Evolutionary conservation across 2,888 invertebrate species (phyloP).

Genomic region (Cryptus armator): DNA sequence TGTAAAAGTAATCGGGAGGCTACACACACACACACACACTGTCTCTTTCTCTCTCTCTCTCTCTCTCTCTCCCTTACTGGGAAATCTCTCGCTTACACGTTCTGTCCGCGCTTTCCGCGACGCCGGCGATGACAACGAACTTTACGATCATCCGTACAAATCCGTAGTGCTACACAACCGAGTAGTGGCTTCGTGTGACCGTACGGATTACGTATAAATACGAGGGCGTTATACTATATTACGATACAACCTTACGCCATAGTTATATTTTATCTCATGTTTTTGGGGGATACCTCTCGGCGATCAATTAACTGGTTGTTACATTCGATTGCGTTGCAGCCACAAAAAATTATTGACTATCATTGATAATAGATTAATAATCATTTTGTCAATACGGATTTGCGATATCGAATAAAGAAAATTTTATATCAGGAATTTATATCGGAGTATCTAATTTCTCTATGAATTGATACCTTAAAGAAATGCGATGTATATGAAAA

Average conservation of each 20-base stretch:
- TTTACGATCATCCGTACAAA: slow-evolving; percentile 70
- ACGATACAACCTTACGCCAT: slow-evolving; percentile 35
- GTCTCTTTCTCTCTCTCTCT: neutral
- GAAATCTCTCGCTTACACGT: slow-evolving; percentile 21
- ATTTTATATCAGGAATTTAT: too few relatives aligned
- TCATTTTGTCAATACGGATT: too few relatives aligned
- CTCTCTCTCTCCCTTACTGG: slow-evolving; percentile 6
- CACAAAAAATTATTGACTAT: neutral
- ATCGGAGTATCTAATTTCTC: too few relatives aligned
- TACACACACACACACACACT: neutral
- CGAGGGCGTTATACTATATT: slow-evolving; percentile 58
- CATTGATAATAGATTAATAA: too few relatives aligned
- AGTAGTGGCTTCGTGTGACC: slow-evolving; percentile 44
- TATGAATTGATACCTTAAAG: too few relatives aligned
- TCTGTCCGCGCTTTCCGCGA: slow-evolving; percentile 47
- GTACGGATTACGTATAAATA: slow-evolving; percentile 67
- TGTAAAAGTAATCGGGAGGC: slow-evolving; percentile 22
- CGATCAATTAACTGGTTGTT: slow-evolving; percentile 38
- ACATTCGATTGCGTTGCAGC: slow-evolving; percentile 34
- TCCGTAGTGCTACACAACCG: slow-evolving; percentile 56
- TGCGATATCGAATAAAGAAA: too few relatives aligned
- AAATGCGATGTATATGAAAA: too few relatives aligned
- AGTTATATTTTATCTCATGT: slow-evolving; percentile 27
- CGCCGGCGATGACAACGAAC: slow-evolving; percentile 63
- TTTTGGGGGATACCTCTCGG: slow-evolving; percentile 32